A percentile compares a stretch with the other conserved stretches of the same genome.
phyloP scores from a whole-genome alignment of 1,140 invertebrate genomes.

The Caenorhabditis elegans region DNA sequence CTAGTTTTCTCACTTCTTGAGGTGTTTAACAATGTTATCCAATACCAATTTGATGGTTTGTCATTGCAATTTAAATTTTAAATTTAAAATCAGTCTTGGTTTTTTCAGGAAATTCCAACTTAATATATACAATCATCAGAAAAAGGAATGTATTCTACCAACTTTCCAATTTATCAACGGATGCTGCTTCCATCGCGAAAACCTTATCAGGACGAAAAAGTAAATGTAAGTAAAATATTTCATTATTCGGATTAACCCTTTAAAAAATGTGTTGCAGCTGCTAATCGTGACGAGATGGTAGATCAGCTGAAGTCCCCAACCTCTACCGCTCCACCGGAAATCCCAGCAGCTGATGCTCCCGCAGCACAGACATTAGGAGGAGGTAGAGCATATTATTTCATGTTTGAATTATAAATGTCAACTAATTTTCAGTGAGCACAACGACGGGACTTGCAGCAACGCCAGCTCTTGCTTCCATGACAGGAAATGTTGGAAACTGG shows the following conservation, averaged over 20 bases:
- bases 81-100: neutral
- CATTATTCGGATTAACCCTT: conserved; percentile 60
- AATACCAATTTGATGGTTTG: conserved; percentile 98
- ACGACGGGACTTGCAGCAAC: conserved; percentile 36
- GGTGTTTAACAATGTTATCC: conserved; percentile 99
- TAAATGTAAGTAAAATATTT: conserved; percentile 39
- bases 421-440: neutral
- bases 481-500: conserved; percentile 15
- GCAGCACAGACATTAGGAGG: neutral
- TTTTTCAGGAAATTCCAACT: conserved; percentile 83
- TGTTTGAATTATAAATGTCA: no score
- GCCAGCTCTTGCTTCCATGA: conserved; percentile 31
- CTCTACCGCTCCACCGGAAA: neutral
- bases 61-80: neutral
- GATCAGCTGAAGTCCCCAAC: conserved; percentile 48
- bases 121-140: conserved; percentile 97
- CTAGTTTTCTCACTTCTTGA: conserved; percentile 96
- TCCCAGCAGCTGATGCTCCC: conserved; percentile 39
- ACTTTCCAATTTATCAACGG: conserved; percentile 89
- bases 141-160: conserved; percentile 96
- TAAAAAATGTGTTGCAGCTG: conserved; percentile 41
- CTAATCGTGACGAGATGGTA: conserved; percentile 40
- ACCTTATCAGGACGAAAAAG: conserved; percentile 51
- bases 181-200: conserved; percentile 72
- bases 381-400: no score